Base-by-base conservation (phyloP, 2,888 invertebrate genomes). In the Drosophila vallismaia region DNA sequence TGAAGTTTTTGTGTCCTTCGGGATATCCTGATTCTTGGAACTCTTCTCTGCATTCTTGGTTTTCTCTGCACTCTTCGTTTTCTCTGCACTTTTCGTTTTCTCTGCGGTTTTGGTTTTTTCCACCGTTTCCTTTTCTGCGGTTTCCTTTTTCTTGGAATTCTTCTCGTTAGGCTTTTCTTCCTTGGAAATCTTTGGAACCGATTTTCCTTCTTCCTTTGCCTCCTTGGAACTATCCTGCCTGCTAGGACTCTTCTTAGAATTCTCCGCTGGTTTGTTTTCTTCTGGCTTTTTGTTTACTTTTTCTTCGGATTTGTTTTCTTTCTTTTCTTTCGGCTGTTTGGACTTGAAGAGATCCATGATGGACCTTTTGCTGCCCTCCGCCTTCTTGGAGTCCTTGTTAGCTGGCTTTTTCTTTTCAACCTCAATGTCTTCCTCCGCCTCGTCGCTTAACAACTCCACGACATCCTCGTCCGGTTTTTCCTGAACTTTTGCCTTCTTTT, bases 401-500 rank as follows among this genome's bases (percentile, higher is more conserved):
- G 45, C 10, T 19, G 54, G 44, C 28, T 40, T 45, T 24, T 9
- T 9, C 8, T 45, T 29, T 3, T 0, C 10, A 0, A 1, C 14
- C 0, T 33, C n/a, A n/a, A 26, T 6, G 0, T 3, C 33, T 19
- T 6, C 19, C 12, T 46, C 12, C 38, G 12, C n/a, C 12, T 38
- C 8, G 9, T 51, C 8, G 9, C 7, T 10, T 12, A 14, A n/a
- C 8, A 26, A 4, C 7, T 26, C 14, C 14, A 31, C 2, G 24
- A 33, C 12, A 28, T 33, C 26, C 5, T 59, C 40, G 6, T 5
- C 5, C 4, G 31, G 44, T 8, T 36, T 36, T 36, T 36, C 12
- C 36, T 51, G 29, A 2, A 88, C 58, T 71, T 88, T 90, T 2
- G 42, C 57, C 3, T 85, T 86, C 57, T 91, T 91, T 10, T 70